Evolutionary conservation across 2,888 invertebrate species (phyloP).

Genomic region (Arrhopalites spinosus): DNA sequence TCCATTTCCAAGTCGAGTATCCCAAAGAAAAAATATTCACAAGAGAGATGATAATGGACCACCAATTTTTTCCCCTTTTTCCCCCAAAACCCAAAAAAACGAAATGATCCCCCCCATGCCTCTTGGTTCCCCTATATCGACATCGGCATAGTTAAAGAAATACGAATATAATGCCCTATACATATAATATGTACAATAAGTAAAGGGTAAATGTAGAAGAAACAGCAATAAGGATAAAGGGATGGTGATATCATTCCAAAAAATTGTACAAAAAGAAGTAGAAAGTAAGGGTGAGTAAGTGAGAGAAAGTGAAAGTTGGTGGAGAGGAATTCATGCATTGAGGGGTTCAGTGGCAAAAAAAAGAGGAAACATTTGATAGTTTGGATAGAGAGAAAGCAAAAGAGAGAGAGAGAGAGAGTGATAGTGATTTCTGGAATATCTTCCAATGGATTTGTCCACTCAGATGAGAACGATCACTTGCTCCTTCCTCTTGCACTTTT

Average conservation of each 20-base stretch:
- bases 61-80: background rate
- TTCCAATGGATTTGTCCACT: slow-evolving; percentile 20
- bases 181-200: background rate
- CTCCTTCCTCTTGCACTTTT: background rate
- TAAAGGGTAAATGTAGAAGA: background rate
- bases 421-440: background rate
- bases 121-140: too few relatives aligned
- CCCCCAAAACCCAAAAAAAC: too few relatives aligned
- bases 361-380: slow-evolving; percentile 7
- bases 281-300: background rate
- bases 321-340: background rate
- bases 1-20: slow-evolving; percentile 23
- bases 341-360: too few relatives aligned
- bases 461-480: slow-evolving; percentile 7
- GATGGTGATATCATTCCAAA: background rate
- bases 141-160: too few relatives aligned
- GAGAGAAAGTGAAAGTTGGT: background rate
- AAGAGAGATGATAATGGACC: slow-evolving; percentile 11
- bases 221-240: slow-evolving; percentile 1
- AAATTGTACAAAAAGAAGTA: background rate
- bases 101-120: too few relatives aligned
- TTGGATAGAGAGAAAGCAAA: slow-evolving; percentile 6
- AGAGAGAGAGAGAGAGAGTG: background rate
- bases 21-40: slow-evolving; percentile 17
- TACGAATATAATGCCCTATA: background rate